Evolutionary conservation across 1,140 invertebrate species (phyloP), one percentile per base, ranked within the genome.

Genomic region (Brachystomella parvula): DNA sequence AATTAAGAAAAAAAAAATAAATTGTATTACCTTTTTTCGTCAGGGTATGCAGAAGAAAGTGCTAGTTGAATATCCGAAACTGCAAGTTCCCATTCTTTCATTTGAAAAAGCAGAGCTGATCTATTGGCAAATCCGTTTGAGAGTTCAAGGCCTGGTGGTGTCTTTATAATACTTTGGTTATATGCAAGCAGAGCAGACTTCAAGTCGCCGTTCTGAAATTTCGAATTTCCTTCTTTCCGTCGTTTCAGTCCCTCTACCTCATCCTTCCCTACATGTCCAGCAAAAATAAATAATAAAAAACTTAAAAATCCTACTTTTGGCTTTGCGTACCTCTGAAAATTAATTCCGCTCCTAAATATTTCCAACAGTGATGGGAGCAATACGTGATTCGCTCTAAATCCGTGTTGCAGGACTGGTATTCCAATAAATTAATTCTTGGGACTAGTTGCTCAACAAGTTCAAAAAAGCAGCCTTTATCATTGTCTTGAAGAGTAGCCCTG

Each of bases 21-120:
- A n/a, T n/a, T n/a, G n/a, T n/a, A 21, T 57, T 64, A 72, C 70
- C 61, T 64, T 33, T 35, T 76, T 60, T 89, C 83, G 64, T 82
- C 79, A 6, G 90, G 89, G 77, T 93, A 94, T 12, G 83, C 85
- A 39, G 84, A 76, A 1, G 82, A 76, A 0, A 91, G 74, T 9
- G 89, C 85, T 33, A 84, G 77, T n/a, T 84, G 78, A 30, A 89
- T 87, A 74, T 95, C 91, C 3, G 78, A 75, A 17, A 90, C 73
- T 0, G 86, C 82, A 29, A 83, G 78, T 71, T 86, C 79, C 76
- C 85, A 87, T 63, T 85, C 81, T 60, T 87, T 80, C 75, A 93
- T 75, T 75, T 94, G 89, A 75, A 88, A 92, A 2, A 93, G 80
- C 0, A 88, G 86, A 0, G 92, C 92, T 15, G 92, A 95, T 60